Percentiles rank a stretch among this genome's conserved stretches.
Conservation (phyloP, 2,888 invertebrate genomes). For the Morpho achilles region DNA sequence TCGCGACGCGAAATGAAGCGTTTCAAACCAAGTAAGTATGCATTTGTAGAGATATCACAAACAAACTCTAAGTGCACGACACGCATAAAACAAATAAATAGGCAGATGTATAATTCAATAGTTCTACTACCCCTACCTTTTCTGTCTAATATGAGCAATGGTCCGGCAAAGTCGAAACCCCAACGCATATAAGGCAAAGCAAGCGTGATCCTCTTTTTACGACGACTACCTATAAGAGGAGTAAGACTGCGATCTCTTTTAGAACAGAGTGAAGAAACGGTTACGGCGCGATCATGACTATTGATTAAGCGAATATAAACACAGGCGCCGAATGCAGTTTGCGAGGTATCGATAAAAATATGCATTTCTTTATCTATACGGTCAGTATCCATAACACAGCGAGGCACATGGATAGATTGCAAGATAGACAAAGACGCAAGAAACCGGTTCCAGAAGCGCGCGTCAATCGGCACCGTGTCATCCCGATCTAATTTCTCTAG, state of each 20-base stretch:
- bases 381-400: background rate
- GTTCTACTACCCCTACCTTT: slow-evolving; percentile 28
- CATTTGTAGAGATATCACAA: slow-evolving; percentile 22
- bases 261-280: slow-evolving; percentile 8
- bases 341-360: slow-evolving; percentile 20
- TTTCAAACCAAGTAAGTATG: slow-evolving; percentile 28
- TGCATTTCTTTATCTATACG: slow-evolving; percentile 10
- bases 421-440: background rate
- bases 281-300: background rate
- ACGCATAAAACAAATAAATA: slow-evolving; percentile 30
- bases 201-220: slow-evolving; percentile 24
- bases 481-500: slow-evolving; percentile 20
- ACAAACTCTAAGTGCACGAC: slow-evolving; percentile 30
- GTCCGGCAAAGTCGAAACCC: slow-evolving; percentile 33
- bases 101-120: slow-evolving; percentile 29
- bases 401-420: background rate
- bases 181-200: slow-evolving; percentile 26
- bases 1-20: slow-evolving; percentile 30
- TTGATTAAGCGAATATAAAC: slow-evolving; percentile 13
- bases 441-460: background rate
- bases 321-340: slow-evolving; percentile 20
- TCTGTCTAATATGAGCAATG: slow-evolving; percentile 26
- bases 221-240: slow-evolving; percentile 20
- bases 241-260: slow-evolving; percentile 25
- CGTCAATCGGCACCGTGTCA: slow-evolving; percentile 11